Conservation (phyloP, 2,113 vertebrate species). For the Corythoichthys haematopterus region DNA sequence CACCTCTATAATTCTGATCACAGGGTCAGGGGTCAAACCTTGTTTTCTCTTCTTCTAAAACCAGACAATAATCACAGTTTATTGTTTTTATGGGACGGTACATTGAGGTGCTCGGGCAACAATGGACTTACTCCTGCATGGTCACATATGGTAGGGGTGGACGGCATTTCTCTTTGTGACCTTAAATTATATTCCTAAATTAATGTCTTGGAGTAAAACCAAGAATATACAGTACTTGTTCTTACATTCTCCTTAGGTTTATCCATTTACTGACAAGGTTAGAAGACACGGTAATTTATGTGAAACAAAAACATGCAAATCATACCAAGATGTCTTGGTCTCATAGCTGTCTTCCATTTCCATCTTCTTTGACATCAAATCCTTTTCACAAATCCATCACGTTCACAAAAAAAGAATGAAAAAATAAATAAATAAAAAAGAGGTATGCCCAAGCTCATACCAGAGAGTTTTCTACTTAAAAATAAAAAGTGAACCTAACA, state of each 20-base stretch:
- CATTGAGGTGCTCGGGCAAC: accelerated
- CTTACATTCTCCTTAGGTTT: not conserved
- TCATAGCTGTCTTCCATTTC: constrained; percentile 62
- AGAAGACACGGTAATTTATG: not conserved
- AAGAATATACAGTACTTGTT: not conserved
- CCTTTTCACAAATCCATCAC: constrained; percentile 36
- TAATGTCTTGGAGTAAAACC: not conserved
- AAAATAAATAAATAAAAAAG: not conserved
- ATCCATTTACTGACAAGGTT: not conserved
- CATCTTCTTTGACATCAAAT: constrained; percentile 58
- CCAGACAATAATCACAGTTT: constrained; percentile 21
- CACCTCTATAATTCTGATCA: constrained; percentile 62
- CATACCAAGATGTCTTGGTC: constrained; percentile 66
- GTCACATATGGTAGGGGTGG: constrained; percentile 44
- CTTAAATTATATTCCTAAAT: constrained; percentile 28
- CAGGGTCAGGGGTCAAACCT: constrained; percentile 50
- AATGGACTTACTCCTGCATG: constrained; percentile 64
- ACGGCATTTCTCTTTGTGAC: constrained; percentile 42
- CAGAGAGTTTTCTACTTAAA: not conserved
- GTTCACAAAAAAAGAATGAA: not conserved
- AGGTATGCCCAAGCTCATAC: not conserved
- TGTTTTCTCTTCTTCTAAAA: constrained; percentile 79
- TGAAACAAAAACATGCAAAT: not conserved
- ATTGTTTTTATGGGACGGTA: not conserved
- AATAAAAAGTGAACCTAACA: not conserved